Base-by-base conservation (phyloP, 2,797 vertebrate species). In the Hypotaenidia philippensis region DNA sequence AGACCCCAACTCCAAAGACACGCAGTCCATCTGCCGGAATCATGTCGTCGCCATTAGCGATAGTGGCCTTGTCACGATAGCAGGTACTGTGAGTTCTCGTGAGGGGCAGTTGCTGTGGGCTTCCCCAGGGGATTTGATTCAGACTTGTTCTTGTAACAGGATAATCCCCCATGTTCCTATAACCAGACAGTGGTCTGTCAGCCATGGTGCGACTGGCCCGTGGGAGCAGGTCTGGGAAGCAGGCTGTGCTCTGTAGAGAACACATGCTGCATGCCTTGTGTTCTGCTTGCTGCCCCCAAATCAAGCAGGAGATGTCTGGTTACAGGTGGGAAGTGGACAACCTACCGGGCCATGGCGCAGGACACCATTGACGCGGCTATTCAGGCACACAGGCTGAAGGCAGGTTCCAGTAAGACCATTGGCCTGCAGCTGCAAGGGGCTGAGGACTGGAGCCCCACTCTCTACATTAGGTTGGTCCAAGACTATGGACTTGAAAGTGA, bases 291-390 rank as follows among this genome's bases (percentile, higher is more conserved):
- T 34, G 10, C 14, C 52, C 56, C 72, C 41, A 25, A 34, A 3
- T 50, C 4, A 57, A 13, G 11, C 7, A 18, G 34, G 12, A 20
- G 5, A 23, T 0, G 4, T 63, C 60, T 93, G 70, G 27, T 94
- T 91, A 11, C 91, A 99, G 99, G 99, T 70, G 99, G 99, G 38
- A 99, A 99, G 97, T 99, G 99, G 99, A 99, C 99, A 1, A 99
- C 99, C 0, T 99, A 99, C 94, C 98, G 99, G 11, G 96, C 98
- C 52, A 99, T 99, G 99, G 99, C 99, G 0, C 98, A 99, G 90
- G 99, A 99, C 92, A 98, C 99, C 15, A 89, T 99, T 72, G 98
- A 99, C 11, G 98, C 98, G 2, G 98, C 99, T 13, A 7, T 99
- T 59, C 97, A 97, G 93, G 77, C 92, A 44, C 98, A 99, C 87